Evolutionary conservation across 2,797 vertebrate genomes (phyloP), one percentile per base, ranked within the genome.

Genomic region (Eidolon dupreanum): DNA sequence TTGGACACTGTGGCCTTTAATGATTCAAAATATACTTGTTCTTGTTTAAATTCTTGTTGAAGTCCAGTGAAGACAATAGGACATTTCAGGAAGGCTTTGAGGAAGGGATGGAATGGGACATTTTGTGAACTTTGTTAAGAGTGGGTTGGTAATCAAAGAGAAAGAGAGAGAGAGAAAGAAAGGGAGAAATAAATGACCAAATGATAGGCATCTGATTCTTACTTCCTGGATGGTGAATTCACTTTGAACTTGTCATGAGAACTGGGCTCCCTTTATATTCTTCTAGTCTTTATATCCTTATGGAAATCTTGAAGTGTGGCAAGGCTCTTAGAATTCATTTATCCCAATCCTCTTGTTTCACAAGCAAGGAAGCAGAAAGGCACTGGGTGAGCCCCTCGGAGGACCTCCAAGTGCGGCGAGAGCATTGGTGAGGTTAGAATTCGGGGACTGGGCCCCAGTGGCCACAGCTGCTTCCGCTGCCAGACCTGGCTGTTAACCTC

Each of bases 81-180:
- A 38, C 22, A 88, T 82, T 90, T 33, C 51, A 82, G 75, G 38
- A 90, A 82, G 20, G 38, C 59, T 83, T 68, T 84, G 33, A 92
- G 41, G 8, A 89, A 92, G 12, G 8, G 11, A 55, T 13, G 41
- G n/a, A n/a, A 36, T 16, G 46, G n/a, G n/a, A n/a, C 8, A 6
- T 28, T 59, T 3, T 86, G 46, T 81, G 84, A 95, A 73, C 24
- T 5, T 73, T 88, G 16, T 90, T 36, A 94, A 57, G 66, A 90
- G 11, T 33, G 12, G 49, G n/a, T 8, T 46, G 59, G 33, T 16
- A 61, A 61, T 61, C 13, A 24, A 57, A 57, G 5, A 9, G 49
- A 5, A 3, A 13, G 12, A 3, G 53, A 2, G 12, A 3, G 53
- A 1, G 12, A 5, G 24, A 13, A 6, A 5, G 11, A 61, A 13